Evolutionary conservation across 2,113 vertebrate species (phyloP).

Genomic region (Callopanchax toddi): DNA sequence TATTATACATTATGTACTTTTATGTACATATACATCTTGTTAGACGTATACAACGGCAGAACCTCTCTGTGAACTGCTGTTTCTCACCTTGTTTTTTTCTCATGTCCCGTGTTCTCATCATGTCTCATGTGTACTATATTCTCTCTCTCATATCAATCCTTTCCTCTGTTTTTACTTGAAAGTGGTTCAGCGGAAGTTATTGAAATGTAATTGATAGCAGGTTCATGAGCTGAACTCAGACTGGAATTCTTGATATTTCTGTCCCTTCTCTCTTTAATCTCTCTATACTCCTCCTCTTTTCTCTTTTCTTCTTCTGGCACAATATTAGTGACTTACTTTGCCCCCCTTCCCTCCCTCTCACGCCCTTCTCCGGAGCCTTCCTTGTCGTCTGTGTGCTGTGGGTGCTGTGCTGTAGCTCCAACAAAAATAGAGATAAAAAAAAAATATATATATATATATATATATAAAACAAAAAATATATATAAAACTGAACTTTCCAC

Average conservation of each 20-base stretch:
- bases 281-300: slow-evolving; percentile 26
- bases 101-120: slow-evolving; percentile 41
- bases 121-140: slow-evolving; percentile 41
- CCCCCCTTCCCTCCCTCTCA: slow-evolving; percentile 10
- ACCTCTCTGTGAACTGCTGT: slow-evolving; percentile 25
- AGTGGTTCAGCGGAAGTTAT: slow-evolving; percentile 58
- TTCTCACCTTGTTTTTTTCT: slow-evolving; percentile 21
- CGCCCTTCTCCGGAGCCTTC: slow-evolving; percentile 46
- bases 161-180: slow-evolving; percentile 35
- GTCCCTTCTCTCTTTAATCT: slow-evolving; percentile 6
- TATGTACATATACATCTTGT: slow-evolving; percentile 64
- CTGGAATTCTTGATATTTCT: slow-evolving; percentile 54
- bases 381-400: slow-evolving; percentile 77
- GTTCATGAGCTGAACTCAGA: slow-evolving; percentile 59
- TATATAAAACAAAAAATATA: slow-evolving; percentile 30
- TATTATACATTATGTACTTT: slow-evolving; percentile 56
- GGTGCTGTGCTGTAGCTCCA: slow-evolving; percentile 82
- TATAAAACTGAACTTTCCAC: slow-evolving; percentile 58
- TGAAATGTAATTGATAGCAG: slow-evolving; percentile 60
- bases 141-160: slow-evolving; percentile 16
- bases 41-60: slow-evolving; percentile 51
- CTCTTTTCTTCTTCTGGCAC: slow-evolving; percentile 67
- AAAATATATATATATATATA: slow-evolving; percentile 10
- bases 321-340: slow-evolving; percentile 65
- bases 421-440: slow-evolving; percentile 67